Evolutionary conservation across 2,888 invertebrate genomes (phyloP).

Genomic region (Lycaena phlaeas): DNA sequence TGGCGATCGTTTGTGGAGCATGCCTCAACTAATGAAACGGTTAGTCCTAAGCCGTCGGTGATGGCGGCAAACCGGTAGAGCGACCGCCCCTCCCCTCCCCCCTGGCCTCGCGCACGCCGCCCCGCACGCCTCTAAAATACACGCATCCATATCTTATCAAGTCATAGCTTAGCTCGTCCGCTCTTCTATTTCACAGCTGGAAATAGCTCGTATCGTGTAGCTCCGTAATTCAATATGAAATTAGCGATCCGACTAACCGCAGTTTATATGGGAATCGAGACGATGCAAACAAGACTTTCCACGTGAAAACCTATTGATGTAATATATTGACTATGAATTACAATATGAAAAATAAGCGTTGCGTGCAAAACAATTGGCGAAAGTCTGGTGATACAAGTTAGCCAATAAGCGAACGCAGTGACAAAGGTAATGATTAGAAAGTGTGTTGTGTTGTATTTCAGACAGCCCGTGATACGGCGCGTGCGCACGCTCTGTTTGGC

Average conservation of each 20-base stretch:
- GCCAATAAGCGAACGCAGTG: slow-evolving; percentile 61
- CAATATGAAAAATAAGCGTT: slow-evolving; percentile 59
- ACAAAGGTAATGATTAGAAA: slow-evolving; percentile 72
- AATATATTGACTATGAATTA: too few relatives aligned
- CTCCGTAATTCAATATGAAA: slow-evolving; percentile 45
- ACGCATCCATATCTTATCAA: slow-evolving; percentile 38
- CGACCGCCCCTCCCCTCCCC: slow-evolving; percentile 53
- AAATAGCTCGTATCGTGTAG: slow-evolving; percentile 43
- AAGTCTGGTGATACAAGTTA: slow-evolving; percentile 61
- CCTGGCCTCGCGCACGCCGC: slow-evolving; percentile 33
- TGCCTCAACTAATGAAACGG: slow-evolving; percentile 55
- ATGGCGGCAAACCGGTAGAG: slow-evolving; percentile 64
- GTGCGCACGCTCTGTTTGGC: slow-evolving; percentile 66
- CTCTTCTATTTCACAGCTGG: slow-evolving; percentile 57
- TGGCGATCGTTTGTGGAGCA: slow-evolving; percentile 40
- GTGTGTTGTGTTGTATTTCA: slow-evolving; percentile 67
- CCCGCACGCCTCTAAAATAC: slow-evolving; percentile 53
- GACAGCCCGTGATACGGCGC: slow-evolving; percentile 55
- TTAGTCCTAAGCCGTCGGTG: slow-evolving; percentile 53
- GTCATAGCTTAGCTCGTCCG: slow-evolving; percentile 34
- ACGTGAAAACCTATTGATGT: neutral
- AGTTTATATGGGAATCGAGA: slow-evolving; percentile 26
- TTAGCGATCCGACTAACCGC: slow-evolving; percentile 46
- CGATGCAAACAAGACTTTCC: slow-evolving; percentile 11
- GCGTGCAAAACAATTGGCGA: slow-evolving; percentile 72